phyloP scores from a whole-genome alignment of 2,888 invertebrate species.

The Tolmerus cingulatus region DNA sequence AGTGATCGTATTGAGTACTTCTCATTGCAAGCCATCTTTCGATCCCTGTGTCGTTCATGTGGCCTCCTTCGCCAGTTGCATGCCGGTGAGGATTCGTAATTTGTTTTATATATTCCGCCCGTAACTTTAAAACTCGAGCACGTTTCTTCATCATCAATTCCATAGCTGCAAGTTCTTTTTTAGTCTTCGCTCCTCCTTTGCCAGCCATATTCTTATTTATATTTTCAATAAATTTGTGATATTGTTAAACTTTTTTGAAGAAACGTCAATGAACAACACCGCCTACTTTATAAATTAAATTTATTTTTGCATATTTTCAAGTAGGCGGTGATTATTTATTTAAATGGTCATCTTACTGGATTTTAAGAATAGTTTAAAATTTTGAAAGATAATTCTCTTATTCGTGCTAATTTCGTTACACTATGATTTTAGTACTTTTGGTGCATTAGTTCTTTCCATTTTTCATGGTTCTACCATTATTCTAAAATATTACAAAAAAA shows the following conservation, averaged over 20 bases:
- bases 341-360: neutral
- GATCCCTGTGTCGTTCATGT: conserved; percentile 80
- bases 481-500: neutral
- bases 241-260: neutral
- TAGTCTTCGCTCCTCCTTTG: neutral
- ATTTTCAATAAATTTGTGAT: neutral
- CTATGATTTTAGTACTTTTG: no score
- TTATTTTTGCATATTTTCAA: neutral
- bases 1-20: conserved; percentile 71
- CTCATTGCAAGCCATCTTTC: conserved; percentile 78
- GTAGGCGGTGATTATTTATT: neutral
- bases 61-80: conserved; percentile 75
- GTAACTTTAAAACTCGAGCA: conserved; percentile 57
- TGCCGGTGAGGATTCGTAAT: conserved; percentile 76
- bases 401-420: neutral
- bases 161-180: neutral
- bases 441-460: no score
- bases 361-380: no score
- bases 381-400: neutral
- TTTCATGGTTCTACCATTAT: no score
- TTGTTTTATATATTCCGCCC: conserved; percentile 76
- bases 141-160: conserved; percentile 49
- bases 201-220: neutral
- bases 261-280: neutral
- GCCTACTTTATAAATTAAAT: neutral